Percentiles rank a stretch among this genome's conserved stretches.
Conservation (phyloP, 2,113 vertebrate genomes). For the Poeciliopsis retropinna region DNA sequence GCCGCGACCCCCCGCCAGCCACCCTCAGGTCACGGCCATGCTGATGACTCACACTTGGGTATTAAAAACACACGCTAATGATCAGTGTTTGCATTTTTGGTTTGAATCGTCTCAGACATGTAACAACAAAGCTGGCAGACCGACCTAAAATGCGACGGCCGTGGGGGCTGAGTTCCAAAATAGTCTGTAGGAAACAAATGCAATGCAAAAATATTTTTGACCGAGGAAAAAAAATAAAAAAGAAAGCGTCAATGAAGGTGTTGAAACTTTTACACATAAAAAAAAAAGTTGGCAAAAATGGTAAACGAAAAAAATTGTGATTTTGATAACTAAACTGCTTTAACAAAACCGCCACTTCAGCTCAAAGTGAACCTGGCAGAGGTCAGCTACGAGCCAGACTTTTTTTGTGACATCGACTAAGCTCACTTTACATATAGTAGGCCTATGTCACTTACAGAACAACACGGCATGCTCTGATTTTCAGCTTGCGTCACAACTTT, state of each 20-base stretch:
- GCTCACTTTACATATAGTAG: neutral
- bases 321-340: neutral
- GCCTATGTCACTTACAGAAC: neutral
- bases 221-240: neutral
- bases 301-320: neutral
- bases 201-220: neutral
- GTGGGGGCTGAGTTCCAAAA: neutral
- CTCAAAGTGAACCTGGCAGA: neutral
- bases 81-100: slow-evolving; percentile 57
- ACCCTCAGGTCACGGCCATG: slow-evolving; percentile 56
- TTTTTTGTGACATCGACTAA: too few relatives aligned
- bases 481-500: neutral
- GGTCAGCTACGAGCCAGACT: too few relatives aligned
- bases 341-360: neutral
- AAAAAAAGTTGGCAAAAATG: too few relatives aligned
- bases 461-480: neutral
- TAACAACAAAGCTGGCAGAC: slow-evolving; percentile 22
- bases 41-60: slow-evolving; percentile 68
- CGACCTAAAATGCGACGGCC: neutral
- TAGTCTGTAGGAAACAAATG: too few relatives aligned
- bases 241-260: too few relatives aligned
- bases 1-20: slow-evolving; percentile 47
- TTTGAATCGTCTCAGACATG: slow-evolving; percentile 45
- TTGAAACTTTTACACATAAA: too few relatives aligned
- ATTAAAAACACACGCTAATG: slow-evolving; percentile 56